Evolutionary conservation across 2,888 invertebrate species (phyloP).

Genomic region (Oxyscelio sp.): DNA sequence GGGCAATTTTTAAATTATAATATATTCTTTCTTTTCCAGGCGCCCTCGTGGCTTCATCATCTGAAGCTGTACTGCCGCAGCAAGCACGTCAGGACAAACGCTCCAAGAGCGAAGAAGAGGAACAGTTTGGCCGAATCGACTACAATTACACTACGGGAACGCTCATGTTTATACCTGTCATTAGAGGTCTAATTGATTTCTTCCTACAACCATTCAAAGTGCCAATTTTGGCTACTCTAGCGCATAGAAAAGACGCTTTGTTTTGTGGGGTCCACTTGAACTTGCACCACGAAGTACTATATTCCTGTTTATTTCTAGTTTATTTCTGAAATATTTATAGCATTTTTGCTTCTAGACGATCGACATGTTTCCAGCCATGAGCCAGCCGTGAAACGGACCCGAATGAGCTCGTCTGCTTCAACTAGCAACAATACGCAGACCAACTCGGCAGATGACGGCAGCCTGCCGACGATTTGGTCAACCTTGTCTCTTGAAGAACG

Average conservation of each 20-base stretch:
- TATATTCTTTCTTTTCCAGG: constrained; percentile 10
- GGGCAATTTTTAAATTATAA: constrained; percentile 4
- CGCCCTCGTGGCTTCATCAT: constrained; percentile 3
- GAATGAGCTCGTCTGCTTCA: background rate
- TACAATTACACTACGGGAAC: background rate
- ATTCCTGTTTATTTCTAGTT: background rate
- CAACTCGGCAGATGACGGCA: background rate
- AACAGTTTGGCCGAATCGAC: background rate
- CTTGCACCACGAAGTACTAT: background rate
- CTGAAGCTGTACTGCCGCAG: constrained; percentile 11
- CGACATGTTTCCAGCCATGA: background rate
- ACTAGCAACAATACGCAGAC: background rate
- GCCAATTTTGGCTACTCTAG: background rate
- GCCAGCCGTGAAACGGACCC: background rate
- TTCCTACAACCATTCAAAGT: background rate
- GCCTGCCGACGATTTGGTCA: background rate
- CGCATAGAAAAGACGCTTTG: background rate
- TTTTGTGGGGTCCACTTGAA: background rate
- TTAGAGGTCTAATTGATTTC: background rate
- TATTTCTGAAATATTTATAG: background rate
- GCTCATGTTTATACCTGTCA: background rate
- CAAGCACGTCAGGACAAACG: background rate
- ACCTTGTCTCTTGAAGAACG: background rate
- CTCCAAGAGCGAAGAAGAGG: background rate
- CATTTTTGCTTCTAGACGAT: background rate